Conservation (phyloP, 1,140 invertebrate species). For the Heterodera carotae region DNA sequence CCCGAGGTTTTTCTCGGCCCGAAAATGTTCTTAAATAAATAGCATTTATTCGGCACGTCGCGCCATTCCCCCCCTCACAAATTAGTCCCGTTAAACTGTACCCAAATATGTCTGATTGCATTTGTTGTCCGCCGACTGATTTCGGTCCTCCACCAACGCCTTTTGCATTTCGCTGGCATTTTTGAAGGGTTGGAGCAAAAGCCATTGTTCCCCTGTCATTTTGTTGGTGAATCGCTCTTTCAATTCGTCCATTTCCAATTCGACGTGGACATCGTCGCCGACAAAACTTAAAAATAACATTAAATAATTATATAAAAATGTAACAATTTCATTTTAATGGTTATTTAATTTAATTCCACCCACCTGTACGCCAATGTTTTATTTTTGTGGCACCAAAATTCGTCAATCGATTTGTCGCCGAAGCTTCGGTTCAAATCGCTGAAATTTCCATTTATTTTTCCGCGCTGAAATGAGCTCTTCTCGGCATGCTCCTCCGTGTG, state of each 20-base stretch:
- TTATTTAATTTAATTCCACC: background rate
- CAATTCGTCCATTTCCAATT: background rate
- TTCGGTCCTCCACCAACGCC: constrained; percentile 13
- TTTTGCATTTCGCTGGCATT: background rate
- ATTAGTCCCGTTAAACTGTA: background rate
- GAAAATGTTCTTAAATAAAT: too few relatives aligned
- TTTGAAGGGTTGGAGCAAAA: background rate
- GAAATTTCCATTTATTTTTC: constrained; percentile 9
- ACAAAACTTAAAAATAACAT: background rate
- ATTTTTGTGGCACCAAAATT: background rate
- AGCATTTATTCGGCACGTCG: too few relatives aligned
- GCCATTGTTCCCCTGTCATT: background rate
- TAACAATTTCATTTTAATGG: background rate
- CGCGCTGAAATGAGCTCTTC: constrained; percentile 19
- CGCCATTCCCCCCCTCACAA: background rate
- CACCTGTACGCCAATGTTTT: background rate
- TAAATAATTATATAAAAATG: too few relatives aligned
- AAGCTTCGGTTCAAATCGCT: constrained; percentile 18
- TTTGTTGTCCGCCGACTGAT: background rate
- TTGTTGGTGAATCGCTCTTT: background rate
- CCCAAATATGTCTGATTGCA: background rate
- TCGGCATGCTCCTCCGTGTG: constrained; percentile 18
- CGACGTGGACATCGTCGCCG: background rate
- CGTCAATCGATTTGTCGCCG: constrained; percentile 6
- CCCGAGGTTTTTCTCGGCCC: too few relatives aligned